phyloP scores from a whole-genome alignment of 2,113 vertebrate species.

The Plecotus auritus region DNA sequence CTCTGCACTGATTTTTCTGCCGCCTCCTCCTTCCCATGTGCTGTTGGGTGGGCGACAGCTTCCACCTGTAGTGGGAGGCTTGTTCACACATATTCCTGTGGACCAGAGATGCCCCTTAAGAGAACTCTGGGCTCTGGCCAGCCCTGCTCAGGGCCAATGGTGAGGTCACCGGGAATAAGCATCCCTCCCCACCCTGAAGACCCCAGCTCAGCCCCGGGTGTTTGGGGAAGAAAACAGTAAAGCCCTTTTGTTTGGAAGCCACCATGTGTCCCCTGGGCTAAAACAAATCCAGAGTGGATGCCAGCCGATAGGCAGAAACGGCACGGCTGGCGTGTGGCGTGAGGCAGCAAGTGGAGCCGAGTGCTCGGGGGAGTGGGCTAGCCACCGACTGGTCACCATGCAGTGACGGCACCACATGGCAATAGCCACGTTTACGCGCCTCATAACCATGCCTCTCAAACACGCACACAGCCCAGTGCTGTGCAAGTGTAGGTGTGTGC shows the following conservation, averaged over 20 bases:
- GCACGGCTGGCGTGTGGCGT: too few relatives aligned
- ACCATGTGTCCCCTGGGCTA: background rate
- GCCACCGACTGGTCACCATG: background rate
- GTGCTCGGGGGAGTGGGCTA: too few relatives aligned
- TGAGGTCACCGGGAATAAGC: background rate
- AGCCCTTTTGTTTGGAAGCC: background rate
- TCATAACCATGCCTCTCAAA: background rate
- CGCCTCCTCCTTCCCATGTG: background rate
- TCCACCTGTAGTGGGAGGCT: background rate
- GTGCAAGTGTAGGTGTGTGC: background rate
- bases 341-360: background rate
- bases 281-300: too few relatives aligned
- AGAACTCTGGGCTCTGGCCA: background rate
- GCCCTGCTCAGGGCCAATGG: background rate
- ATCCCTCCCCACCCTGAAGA: background rate
- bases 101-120: background rate
- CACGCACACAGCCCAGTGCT: background rate
- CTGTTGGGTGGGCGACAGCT: background rate
- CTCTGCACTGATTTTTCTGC: background rate
- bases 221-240: background rate
- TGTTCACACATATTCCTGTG: background rate
- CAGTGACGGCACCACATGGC: background rate
- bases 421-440: background rate
- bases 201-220: background rate
- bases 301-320: background rate